Evolutionary conservation across 2,113 vertebrate species (phyloP).

Genomic region (Tragelaphus imberbis): DNA sequence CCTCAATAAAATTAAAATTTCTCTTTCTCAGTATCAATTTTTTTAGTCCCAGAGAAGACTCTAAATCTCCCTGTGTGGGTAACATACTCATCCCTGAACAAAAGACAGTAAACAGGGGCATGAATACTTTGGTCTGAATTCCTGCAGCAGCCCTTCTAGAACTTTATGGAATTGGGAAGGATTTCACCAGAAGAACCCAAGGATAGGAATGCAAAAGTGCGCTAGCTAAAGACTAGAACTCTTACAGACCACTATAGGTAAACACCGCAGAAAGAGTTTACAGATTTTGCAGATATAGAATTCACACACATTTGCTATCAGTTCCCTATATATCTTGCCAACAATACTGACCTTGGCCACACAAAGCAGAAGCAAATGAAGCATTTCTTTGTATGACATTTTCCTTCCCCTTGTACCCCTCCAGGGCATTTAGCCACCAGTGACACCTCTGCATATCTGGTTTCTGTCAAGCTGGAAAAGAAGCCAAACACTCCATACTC

Average conservation of each 20-base stretch:
- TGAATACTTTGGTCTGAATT: neutral
- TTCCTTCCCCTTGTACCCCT: neutral
- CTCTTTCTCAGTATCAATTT: neutral
- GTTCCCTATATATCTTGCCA: neutral
- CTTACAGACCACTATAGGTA: neutral
- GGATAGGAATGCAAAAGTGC: neutral
- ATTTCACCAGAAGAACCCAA: neutral
- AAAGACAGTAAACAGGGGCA: neutral
- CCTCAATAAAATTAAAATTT: constrained; percentile 10
- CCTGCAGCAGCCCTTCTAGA: neutral
- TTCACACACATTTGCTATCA: neutral
- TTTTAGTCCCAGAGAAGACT: neutral
- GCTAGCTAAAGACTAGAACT: neutral
- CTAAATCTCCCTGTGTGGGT: neutral
- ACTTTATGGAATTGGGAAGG: neutral
- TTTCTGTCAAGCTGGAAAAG: constrained; percentile 25
- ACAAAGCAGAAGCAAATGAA: constrained; percentile 8
- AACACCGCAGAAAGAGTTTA: neutral
- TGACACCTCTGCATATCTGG: neutral
- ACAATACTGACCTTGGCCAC: neutral
- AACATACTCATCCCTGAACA: neutral
- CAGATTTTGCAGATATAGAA: neutral
- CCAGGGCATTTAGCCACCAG: neutral
- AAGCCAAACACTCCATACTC: neutral
- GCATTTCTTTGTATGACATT: constrained; percentile 28